Percentiles rank a stretch among this genome's conserved stretches.
Evolutionary conservation across 2,113 vertebrate genomes (phyloP).

Genomic region (Podarcis raffonei): DNA sequence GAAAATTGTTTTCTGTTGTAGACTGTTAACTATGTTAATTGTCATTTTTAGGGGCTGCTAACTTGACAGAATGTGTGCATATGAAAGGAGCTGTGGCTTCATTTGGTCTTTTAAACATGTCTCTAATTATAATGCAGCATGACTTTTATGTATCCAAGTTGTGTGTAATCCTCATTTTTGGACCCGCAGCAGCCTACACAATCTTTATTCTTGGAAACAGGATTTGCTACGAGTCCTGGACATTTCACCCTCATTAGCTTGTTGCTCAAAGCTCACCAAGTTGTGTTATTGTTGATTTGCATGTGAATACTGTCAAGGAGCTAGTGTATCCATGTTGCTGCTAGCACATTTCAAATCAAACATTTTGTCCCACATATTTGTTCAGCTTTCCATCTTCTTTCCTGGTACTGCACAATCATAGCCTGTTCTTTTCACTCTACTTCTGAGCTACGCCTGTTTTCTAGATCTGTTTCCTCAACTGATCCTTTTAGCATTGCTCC

Average conservation of each 20-base stretch:
- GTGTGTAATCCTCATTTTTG: too few relatives aligned
- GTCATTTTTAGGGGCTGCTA: background rate
- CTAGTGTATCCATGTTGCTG: background rate
- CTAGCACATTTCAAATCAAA: background rate
- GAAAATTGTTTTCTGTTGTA: slow-evolving; percentile 15
- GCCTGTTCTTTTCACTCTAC: background rate
- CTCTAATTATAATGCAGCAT: background rate
- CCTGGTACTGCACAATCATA: background rate
- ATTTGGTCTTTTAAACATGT: background rate
- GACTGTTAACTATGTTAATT: slow-evolving; percentile 19
- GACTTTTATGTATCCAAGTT: background rate
- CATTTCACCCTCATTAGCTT: background rate
- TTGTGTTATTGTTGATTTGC: background rate
- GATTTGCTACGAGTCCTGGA: background rate
- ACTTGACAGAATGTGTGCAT: background rate
- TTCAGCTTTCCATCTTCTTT: background rate
- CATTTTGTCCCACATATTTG: background rate
- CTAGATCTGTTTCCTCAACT: background rate
- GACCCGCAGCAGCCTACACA: too few relatives aligned
- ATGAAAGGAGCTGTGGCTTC: background rate
- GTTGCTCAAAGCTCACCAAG: background rate
- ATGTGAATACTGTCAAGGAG: background rate
- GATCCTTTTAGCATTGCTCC: background rate
- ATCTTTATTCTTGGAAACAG: background rate
- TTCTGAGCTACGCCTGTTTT: background rate